These are phyloP conservation scores for Ostrea denselamellosa DNA, from an alignment of 1,140 invertebrate genomes.

Conservation along the genomic window DNA sequence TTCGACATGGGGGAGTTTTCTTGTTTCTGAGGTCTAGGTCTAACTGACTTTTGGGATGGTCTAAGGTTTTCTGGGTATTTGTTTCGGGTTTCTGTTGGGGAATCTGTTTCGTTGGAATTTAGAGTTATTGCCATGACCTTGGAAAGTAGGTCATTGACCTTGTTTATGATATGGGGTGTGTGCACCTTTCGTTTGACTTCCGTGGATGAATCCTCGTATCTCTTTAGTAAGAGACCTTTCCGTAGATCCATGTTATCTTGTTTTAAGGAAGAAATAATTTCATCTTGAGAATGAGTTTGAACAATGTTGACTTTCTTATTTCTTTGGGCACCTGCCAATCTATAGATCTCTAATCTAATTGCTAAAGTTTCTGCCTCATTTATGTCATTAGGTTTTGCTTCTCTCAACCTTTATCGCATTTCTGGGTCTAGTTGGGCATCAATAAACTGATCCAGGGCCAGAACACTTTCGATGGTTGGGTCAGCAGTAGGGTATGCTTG, in stretches of 20 bases:
- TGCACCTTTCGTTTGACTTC: too few species aligned
- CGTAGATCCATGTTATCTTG: neutral
- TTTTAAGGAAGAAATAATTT: neutral
- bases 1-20: neutral
- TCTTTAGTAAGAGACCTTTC: too few species aligned
- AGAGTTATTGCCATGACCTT: neutral
- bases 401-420: too few species aligned
- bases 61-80: neutral
- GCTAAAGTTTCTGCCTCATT: neutral
- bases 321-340: neutral
- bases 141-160: neutral
- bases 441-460: too few species aligned
- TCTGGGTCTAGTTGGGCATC: too few species aligned
- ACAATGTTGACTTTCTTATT: neutral
- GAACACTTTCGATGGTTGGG: too few species aligned
- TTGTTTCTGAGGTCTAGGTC: neutral
- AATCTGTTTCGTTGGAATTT: neutral
- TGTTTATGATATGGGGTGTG: neutral
- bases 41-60: too few species aligned
- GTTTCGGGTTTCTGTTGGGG: neutral
- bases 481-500: neutral
- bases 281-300: neutral
- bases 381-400: neutral
- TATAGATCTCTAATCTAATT: conserved; percentile 4
- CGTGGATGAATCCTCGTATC: too few species aligned